Base-by-base conservation (phyloP, 1,140 invertebrate genomes). In the Drosophila lowei region DNA sequence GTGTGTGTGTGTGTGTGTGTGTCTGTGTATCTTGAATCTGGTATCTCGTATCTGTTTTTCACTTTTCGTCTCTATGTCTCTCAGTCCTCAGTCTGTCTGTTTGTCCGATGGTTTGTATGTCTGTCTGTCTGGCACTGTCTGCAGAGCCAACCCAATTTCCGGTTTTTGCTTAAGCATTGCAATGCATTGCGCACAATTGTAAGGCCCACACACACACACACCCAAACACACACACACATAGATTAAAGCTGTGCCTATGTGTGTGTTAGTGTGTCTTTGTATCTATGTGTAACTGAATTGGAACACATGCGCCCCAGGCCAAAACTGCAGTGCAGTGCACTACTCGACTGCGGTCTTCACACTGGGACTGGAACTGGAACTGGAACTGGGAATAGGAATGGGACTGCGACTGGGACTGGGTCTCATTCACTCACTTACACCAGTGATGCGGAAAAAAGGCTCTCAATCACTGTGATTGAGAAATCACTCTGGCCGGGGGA, bases 121-220 rank as follows among this genome's bases (percentile, higher is more conserved):
- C 68, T 63, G 63, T 73, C 59, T 61, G 49, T 54, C 59, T 44
- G 52, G 16, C 44, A 30, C 18, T 81, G 83, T 88, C 74, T 88
- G 78, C 83, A 54, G 59, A 81, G 83, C 83, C 83, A 86, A 86
- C 83, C 81, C 81, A 86, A 86, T 86, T 86, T 86, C 81, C 83
- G 83, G 83, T 86, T 86, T 78, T 81, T 88, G 71, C 83, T 88
- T 86, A 88, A 86, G 83, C 83, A 76, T 81, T 76, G 73, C 77
- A 73, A 88, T 88, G 83, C 83, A 76, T 81, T 72, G 73, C 77
- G 77, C 75, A 86, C 73, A 71, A 88, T 86, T 86, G 77, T 75
- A 74, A 48, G 75, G 66, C 64, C 18, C 34, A 70, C 44, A 47
- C 38, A 68, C 65, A 18, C 63, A 38, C 49, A 41, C 48, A 43